Evolutionary conservation across 92 coral and sea anemone species (phyloP).

Genomic region (Palythoa caribaeorum): DNA sequence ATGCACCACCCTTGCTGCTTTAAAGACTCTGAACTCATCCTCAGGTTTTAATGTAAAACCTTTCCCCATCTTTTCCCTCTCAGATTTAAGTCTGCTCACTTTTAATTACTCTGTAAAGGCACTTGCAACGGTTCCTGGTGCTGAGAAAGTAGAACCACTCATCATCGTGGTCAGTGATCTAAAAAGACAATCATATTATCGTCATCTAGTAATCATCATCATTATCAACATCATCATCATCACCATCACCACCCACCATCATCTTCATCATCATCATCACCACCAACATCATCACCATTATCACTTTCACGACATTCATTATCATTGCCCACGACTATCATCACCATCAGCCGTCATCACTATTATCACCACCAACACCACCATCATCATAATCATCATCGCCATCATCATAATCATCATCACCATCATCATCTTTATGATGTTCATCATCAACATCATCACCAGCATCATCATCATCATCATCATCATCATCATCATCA

Average conservation of each 20-base stretch:
- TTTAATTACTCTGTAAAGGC: constrained; percentile 69
- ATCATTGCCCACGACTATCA: not conserved
- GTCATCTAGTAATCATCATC: not conserved
- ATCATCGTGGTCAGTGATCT: constrained; percentile 73
- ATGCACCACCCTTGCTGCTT: no score
- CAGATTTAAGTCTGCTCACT: constrained; percentile 44
- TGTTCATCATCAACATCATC: not conserved
- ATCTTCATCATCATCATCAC: not conserved
- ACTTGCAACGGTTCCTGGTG: constrained; percentile 34
- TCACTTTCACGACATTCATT: no score
- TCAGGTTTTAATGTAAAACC: not conserved
- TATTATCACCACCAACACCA: not conserved
- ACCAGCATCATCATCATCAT: not conserved
- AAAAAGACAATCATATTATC: not conserved
- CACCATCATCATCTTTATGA: not conserved
- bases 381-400: not conserved
- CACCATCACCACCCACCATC: not conserved
- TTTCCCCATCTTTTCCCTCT: not conserved
- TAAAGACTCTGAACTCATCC: not conserved
- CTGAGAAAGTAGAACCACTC: constrained; percentile 74
- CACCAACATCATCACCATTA: not conserved
- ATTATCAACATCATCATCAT: not conserved
- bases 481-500: not conserved
- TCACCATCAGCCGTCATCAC: not conserved
- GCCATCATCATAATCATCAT: not conserved